Conservation (phyloP, 2,888 invertebrate species). For the Ceramica pisi region DNA sequence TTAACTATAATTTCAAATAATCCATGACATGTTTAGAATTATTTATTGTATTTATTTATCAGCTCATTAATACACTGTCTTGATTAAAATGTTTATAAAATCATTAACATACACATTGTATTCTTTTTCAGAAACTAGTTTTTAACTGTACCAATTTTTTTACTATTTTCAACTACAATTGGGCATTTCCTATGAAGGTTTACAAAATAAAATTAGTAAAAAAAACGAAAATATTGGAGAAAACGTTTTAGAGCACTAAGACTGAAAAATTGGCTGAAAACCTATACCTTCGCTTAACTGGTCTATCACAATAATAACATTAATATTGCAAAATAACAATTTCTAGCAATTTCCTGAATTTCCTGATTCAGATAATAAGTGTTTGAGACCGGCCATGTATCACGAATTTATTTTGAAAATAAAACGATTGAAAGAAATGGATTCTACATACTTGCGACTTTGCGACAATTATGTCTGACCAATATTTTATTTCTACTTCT, state of each 20-base stretch:
- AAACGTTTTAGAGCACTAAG: constrained; percentile 87
- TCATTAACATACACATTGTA: not conserved
- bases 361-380: constrained; percentile 39
- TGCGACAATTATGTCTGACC: constrained; percentile 3
- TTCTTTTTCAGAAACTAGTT: not conserved
- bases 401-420: constrained; percentile 67
- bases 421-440: constrained; percentile 20
- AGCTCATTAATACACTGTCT: not conserved
- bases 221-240: constrained; percentile 73
- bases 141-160: not conserved
- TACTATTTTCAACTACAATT: constrained; percentile 54
- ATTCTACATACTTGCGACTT: constrained; percentile 53
- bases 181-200: constrained; percentile 77
- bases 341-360: constrained; percentile 43
- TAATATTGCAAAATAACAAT: constrained; percentile 26
- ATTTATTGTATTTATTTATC: not conserved
- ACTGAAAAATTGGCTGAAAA: constrained; percentile 87
- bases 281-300: constrained; percentile 77
- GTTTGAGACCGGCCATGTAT: constrained; percentile 63
- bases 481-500: not conserved
- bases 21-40: not conserved
- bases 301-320: constrained; percentile 40
- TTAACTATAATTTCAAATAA: not conserved
- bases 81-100: constrained; percentile 6
- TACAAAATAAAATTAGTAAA: constrained; percentile 64